Percentiles rank a stretch among this genome's conserved stretches.
Evolutionary conservation across 2,888 invertebrate genomes (phyloP).

Genomic region (Limulus polyphemus): DNA sequence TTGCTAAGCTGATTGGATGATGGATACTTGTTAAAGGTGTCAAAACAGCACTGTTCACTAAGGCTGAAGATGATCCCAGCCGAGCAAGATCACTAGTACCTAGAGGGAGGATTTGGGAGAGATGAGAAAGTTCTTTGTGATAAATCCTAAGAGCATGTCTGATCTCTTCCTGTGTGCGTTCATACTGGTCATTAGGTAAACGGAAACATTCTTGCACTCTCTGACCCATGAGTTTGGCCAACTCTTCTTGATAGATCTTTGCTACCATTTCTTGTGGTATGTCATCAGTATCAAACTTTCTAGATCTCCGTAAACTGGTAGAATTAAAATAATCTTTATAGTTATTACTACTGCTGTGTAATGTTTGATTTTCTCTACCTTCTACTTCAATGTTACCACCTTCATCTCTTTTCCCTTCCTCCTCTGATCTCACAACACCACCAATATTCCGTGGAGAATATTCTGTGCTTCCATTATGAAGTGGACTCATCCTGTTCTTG

Average conservation of each 20-base stretch:
- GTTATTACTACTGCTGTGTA: slow-evolving; percentile 11
- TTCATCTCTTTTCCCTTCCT: not conserved
- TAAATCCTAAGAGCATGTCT: slow-evolving; percentile 80
- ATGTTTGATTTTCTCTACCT: slow-evolving; percentile 6
- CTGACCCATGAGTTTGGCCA: slow-evolving; percentile 73
- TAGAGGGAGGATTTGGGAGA: slow-evolving; percentile 43
- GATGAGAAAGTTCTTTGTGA: slow-evolving; percentile 80
- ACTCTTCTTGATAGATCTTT: slow-evolving; percentile 85
- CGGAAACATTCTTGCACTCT: slow-evolving; percentile 28
- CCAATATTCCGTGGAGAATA: slow-evolving; percentile 29
- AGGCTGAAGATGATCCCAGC: not conserved
- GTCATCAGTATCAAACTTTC: slow-evolving; percentile 83
- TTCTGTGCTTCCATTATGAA: slow-evolving; percentile 8
- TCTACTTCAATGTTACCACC: slow-evolving; percentile 1
- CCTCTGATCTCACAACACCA: slow-evolving; percentile 15
- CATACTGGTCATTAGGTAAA: slow-evolving; percentile 28
- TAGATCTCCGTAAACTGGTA: slow-evolving; percentile 46
- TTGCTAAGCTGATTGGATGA: not conserved
- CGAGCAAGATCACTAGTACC: slow-evolving; percentile 9
- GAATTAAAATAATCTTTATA: slow-evolving; percentile 5
- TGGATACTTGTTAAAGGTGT: not conserved
- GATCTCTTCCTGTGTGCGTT: slow-evolving; percentile 63
- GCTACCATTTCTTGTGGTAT: slow-evolving; percentile 93
- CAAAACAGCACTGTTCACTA: not conserved
- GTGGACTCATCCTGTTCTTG: not conserved